Conservation (phyloP, 2,797 vertebrate genomes). For the Spizella passerina region DNA sequence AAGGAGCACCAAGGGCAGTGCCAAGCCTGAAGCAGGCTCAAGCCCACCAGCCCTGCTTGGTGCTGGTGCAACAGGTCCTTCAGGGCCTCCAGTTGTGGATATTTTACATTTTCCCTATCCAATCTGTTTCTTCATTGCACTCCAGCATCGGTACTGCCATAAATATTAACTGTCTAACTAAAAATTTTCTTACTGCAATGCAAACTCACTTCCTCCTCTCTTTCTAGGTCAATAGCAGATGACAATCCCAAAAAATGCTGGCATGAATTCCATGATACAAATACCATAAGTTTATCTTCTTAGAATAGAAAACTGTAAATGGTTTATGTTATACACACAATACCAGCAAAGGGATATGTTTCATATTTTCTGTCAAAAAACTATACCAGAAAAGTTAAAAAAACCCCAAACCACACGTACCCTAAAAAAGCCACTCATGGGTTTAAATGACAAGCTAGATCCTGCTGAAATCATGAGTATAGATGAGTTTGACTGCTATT, state of each 20-base stretch:
- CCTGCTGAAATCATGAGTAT: background rate
- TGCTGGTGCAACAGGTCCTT: fast-evolving
- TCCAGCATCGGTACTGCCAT: background rate
- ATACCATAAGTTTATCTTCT: background rate
- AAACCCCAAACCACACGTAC: background rate
- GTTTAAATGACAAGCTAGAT: background rate
- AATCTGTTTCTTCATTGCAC: background rate
- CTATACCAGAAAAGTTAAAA: background rate
- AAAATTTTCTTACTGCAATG: background rate
- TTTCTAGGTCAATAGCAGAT: background rate
- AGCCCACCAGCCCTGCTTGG: background rate
- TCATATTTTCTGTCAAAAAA: background rate
- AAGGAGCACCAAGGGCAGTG: background rate
- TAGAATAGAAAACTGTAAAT: background rate
- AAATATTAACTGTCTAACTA: background rate
- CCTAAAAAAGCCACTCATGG: background rate
- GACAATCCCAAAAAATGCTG: background rate
- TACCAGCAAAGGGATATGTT: background rate
- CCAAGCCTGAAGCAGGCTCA: background rate
- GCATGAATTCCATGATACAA: background rate
- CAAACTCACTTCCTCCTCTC: background rate
- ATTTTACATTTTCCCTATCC: background rate
- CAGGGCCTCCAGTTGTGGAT: background rate
- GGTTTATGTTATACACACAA: background rate
- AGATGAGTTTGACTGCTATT: background rate